Evolutionary conservation across 2,888 invertebrate species (phyloP).

Genomic region (Lycaena phlaeas): DNA sequence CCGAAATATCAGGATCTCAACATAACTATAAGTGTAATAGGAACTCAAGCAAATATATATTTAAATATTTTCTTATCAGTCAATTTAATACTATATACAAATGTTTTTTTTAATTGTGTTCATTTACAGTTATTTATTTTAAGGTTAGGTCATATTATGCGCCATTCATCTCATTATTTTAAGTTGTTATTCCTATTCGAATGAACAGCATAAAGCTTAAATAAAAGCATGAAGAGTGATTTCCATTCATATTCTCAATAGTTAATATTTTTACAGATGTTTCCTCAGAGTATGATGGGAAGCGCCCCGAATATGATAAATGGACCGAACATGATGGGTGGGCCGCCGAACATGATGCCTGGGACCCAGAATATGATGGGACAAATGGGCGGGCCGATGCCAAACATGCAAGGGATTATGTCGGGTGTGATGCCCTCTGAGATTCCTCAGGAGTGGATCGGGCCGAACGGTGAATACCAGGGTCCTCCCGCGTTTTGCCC

Average conservation of each 20-base stretch:
- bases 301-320: conserved; percentile 21
- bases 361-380: conserved; percentile 26
- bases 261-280: conserved; percentile 35
- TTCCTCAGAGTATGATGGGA: conserved; percentile 42
- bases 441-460: conserved; percentile 39
- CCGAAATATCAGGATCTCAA: too few relatives aligned
- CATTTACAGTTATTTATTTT: too few relatives aligned
- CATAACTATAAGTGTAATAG: too few relatives aligned
- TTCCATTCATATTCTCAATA: not conserved
- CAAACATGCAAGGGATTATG: conserved; percentile 22
- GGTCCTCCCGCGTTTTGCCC: conserved; percentile 43
- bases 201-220: too few relatives aligned
- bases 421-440: conserved; percentile 23
- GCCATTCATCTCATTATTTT: too few relatives aligned
- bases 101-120: too few relatives aligned
- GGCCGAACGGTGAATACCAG: conserved; percentile 34
- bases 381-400: conserved; percentile 17
- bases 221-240: too few relatives aligned
- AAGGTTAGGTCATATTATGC: too few relatives aligned
- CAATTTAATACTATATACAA: not conserved
- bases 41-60: too few relatives aligned
- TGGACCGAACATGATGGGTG: conserved; percentile 20
- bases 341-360: conserved; percentile 25
- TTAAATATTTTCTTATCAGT: too few relatives aligned
- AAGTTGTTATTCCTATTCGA: too few relatives aligned